phyloP scores from a whole-genome alignment of 2,113 vertebrate genomes.

The Hydrochoerus hydrochaeris region DNA sequence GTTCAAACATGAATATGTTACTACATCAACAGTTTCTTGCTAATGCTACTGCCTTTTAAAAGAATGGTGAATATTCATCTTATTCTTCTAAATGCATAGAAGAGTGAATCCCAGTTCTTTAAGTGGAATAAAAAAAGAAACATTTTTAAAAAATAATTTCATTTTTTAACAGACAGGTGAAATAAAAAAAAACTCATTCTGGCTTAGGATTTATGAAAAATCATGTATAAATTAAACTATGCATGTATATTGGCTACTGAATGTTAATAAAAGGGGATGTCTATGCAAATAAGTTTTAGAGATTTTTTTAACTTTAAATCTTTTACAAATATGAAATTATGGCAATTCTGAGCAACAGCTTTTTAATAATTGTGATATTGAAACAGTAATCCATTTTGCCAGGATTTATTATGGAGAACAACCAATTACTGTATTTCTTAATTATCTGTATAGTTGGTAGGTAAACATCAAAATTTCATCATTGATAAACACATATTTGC shows the following conservation, averaged over 20 bases:
- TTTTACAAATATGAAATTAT: background rate
- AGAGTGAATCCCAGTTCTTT: constrained; percentile 38
- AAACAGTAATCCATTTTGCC: background rate
- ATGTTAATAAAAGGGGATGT: background rate
- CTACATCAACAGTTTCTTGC: background rate
- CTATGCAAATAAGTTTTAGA: background rate
- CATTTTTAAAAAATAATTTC: constrained; percentile 30
- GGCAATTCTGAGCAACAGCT: background rate
- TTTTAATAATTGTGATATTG: background rate
- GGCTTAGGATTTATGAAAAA: constrained; percentile 45
- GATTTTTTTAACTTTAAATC: constrained; percentile 3
- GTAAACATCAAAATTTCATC: background rate
- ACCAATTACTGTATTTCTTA: constrained; percentile 17
- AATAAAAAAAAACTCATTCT: constrained; percentile 29
- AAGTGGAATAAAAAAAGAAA: constrained; percentile 52
- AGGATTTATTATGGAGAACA: background rate
- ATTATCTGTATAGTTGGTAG: background rate
- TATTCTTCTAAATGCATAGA: constrained; percentile 13
- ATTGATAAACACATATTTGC: background rate
- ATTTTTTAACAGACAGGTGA: constrained; percentile 13
- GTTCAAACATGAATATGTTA: background rate
- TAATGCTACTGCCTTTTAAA: background rate
- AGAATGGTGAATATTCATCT: constrained; percentile 3
- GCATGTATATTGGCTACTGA: background rate
- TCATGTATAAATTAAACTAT: constrained; percentile 6